Evolutionary conservation across 2,797 vertebrate genomes (phyloP).

Genomic region (Lagorchestes hirsutus): DNA sequence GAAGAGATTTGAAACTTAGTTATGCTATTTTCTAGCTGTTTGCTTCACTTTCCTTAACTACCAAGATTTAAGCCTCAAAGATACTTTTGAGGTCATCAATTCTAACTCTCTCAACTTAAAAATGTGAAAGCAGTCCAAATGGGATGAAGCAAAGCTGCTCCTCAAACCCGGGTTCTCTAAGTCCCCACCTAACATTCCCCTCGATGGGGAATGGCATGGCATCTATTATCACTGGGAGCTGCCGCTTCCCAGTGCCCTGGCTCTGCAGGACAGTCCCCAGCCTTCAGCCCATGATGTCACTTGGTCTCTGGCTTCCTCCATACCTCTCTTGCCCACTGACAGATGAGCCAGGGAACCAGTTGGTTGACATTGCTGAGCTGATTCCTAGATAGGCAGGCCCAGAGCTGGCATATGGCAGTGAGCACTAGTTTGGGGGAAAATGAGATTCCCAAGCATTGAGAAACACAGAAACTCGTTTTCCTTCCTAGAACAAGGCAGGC

Average conservation of each 20-base stretch:
- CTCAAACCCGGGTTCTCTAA: neutral
- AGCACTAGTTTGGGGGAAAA: neutral
- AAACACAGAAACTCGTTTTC: slow-evolving; percentile 55
- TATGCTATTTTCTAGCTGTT: neutral
- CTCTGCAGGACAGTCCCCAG: neutral
- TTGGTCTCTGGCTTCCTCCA: slow-evolving; percentile 17
- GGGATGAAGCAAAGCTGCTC: neutral
- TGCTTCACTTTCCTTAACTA: neutral
- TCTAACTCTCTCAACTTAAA: neutral
- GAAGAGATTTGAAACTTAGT: neutral
- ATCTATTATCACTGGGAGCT: neutral
- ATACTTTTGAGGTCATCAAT: neutral
- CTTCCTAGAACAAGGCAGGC: slow-evolving; percentile 51
- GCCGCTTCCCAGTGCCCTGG: neutral
- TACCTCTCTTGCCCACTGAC: neutral
- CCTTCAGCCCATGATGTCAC: neutral
- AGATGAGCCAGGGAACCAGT: neutral
- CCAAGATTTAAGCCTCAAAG: neutral
- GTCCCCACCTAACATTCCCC: neutral
- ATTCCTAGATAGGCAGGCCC: neutral
- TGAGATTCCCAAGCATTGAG: slow-evolving; percentile 57
- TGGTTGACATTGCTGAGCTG: neutral
- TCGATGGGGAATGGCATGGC: neutral
- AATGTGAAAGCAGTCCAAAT: neutral
- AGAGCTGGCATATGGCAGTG: neutral